Evolutionary conservation across 2,797 vertebrate species (phyloP), one percentile per base, ranked within the genome.

Genomic region (Helostoma temminkii): DNA sequence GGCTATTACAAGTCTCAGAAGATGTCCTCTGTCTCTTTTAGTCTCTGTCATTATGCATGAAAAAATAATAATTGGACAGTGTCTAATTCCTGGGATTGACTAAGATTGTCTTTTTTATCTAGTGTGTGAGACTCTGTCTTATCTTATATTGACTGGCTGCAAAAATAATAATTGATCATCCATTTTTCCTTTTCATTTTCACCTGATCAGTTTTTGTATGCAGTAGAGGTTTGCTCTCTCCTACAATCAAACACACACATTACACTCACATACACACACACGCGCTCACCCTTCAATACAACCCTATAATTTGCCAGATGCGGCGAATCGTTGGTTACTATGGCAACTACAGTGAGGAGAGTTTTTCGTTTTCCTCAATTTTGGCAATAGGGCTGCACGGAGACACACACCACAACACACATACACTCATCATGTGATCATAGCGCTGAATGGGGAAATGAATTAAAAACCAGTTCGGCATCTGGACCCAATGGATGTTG

Each of bases 251-350:
- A 61, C 64, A 70, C 58, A 66, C 59, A 53, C 68, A 60, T 55
- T 79, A 65, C 74, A 54, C 65, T 63, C 73, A 66, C 62, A 18
- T 59, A 72, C 42, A 15, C 68, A 71, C 77, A 71, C 77, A 80
- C 65, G 24, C 77, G 67, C 81, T 69, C 82, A 54, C 85, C 89
- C 89, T 88, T 87, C 89, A 87, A 83, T 82, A 82, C 88, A 86
- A 84, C 81, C 90, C 91, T 89, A 90, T 93, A 91, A 93, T 93
- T 93, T 92, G 89, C 92, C 91, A 92, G 90, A 91, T 93, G 92
- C 86, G 7, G 88, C 36, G 84, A 90, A 92, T 89, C 48, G 74
- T 83, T 75, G 78, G 92, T 93, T 93, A 88, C 92, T 90, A 92
- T 93, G 89, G 91, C 87, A 93, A 93, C 92, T 80, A 84, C 80